Evolutionary conservation across 1,140 invertebrate genomes (phyloP), one percentile per base, ranked within the genome.

Genomic region (Macrosteles quadrilineatus): DNA sequence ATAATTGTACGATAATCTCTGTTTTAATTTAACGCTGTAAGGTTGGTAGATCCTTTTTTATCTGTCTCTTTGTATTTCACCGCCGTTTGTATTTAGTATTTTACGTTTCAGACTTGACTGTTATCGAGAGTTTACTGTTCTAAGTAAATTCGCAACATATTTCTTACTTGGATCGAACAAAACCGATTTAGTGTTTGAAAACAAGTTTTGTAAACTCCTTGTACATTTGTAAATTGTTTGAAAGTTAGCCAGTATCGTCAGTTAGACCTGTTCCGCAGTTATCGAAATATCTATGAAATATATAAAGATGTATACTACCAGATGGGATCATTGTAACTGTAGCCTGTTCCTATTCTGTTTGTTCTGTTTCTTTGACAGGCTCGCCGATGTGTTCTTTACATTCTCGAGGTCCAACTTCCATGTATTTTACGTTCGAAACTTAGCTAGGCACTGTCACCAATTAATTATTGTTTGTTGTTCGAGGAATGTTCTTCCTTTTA

Each of bases 201-300:
- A 45, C 40, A 29, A 66, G 21, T 14, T 64, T 66, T 40, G 31
- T 32, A 14, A 66, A 45, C n/a, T 30, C 27, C 30, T 62, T 66
- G 63, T 66, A 66, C 14, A 66, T 19, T 40, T 66, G 63, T 66
- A 66, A 66, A 43, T 64, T 64, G 19, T n/a, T 64, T 64, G 23
- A 43, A 66, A 66, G 36, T 23, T 66, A 19, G 29, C 32, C 6
- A 66, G 63, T 43, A 11, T 43, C 14, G 19, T 66, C n/a, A n/a
- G 21, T 40, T 21, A 30, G 32, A 36, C n/a, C 17, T 40, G 40
- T 66, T 66, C 63, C 9, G 63, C 63, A 25, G 63, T 66, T 66
- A 66, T 66, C 21, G 40, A 43, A 66, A 66, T 25, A 4, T 27
- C 21, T 62, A 62, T 27, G 14, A 62, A 27, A 53, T 53, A 53